Evolutionary conservation across 2,797 vertebrate species (phyloP), one percentile per base, ranked within the genome.

Genomic region (Darevskia nairensis): DNA sequence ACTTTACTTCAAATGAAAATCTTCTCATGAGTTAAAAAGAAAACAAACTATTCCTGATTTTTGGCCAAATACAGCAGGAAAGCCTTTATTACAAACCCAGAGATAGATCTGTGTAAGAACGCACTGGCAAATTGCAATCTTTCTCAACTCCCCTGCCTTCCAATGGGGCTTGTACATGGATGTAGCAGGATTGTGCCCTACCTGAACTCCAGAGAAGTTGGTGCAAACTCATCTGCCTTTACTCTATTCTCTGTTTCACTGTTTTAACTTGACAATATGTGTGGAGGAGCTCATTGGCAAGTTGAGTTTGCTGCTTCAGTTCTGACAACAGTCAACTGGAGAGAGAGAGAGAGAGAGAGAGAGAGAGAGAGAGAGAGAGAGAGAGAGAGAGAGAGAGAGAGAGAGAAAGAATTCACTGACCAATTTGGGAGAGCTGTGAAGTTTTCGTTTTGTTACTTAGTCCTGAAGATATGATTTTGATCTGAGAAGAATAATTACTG

Each of bases 401-500:
- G 21, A 64, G 10, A 64, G 23, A 23, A 89, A 80, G 19, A 77
- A 77, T 85, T 55, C 76, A 89, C 85, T 35, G 13, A 5, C 1
- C 68, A 55, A 4, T 85, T 90, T 76, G 50, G 84, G 84, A 23
- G 84, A 8, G 17, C 29, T 66, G 88, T 76, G 5, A 85, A 75
- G 44, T 91, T 93, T 92, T 86, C 75, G 71, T 91, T 94, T 93
- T 94, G 80, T 89, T 87, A 87, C 88, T 89, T 86, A 88, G 50
- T 91, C 29, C 3, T 79, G 69, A 27, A 91, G 90, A 81, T 91
- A 90, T 64, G 76, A 90, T 94, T 95, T 96, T 95, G 82, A 94
- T 95, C 93, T 94, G 75, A 95, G 93, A 94, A 95, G 93, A 96
- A 96, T 96, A 96, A 97, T 97, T 96, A 96, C 95, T 97, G 95